Evolutionary conservation across 2,797 vertebrate genomes (phyloP), one percentile per base, ranked within the genome.

Genomic region (Chelidonichthys spinosus): DNA sequence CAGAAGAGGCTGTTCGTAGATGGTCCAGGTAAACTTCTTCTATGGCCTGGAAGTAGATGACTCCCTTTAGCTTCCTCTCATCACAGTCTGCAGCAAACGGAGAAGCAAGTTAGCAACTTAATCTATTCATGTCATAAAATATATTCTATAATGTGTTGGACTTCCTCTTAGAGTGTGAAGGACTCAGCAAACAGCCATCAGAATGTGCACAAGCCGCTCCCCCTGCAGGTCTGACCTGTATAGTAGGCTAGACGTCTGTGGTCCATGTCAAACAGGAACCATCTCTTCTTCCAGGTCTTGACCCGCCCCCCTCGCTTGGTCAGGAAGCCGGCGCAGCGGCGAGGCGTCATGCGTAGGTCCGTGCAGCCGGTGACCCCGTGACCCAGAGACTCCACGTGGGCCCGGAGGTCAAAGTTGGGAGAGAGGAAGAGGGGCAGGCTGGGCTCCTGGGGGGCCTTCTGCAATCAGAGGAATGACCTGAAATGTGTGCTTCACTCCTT

Each of bases 21-120:
- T 97, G 96, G 86, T 97, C 96, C 0, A 95, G 96, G 78, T 97
- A 97, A 69, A 97, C 96, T 81, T 97, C 96, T 66, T 97, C 95
- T 18, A 97, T 96, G 69, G 96, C 96, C 89, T 97, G 96, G 90
- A 97, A 97, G 85, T 97, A 97, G 81, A 97, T 97, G 69, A 97
- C 96, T 0, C 96, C 96, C 79, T 97, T 97, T 6, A 97, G 92
- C 76, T 97, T 97, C 84, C 92, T 94, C 88, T 97, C 96, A 52
- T 96, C 95, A 49, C 95, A 96, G 72, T 97, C 96, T 97, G 88
- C 59, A 46, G 18, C 18, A 76, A 67, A 74, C 25, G 13, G 4
- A 64, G 37, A n/a, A 25, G 11, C 1, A 55, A 43, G 0, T n/a
- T 7, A 65, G 4, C 17, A 61, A 36, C 60, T 1, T 46, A 63